Percentiles rank a stretch among this genome's conserved stretches.
Conservation (phyloP, 92 coral and sea anemone genomes). For the Epizoanthus fatuus region DNA sequence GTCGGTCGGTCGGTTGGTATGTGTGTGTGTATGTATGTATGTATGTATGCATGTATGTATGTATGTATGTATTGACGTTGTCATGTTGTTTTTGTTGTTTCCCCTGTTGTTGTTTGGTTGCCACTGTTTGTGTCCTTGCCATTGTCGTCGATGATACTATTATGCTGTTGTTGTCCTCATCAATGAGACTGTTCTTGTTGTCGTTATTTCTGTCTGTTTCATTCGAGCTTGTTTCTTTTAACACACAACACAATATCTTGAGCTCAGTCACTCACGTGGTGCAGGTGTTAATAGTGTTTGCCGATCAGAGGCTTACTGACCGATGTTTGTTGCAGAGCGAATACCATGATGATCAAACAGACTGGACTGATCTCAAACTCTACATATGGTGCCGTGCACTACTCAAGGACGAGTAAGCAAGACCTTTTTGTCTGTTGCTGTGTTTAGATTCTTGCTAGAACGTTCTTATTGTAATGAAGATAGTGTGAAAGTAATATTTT, state of each 20-base stretch:
- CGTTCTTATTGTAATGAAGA: not conserved
- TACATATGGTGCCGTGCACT: constrained; percentile 94
- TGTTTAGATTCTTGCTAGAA: not conserved
- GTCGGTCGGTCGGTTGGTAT: too few species aligned
- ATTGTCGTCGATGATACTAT: not conserved
- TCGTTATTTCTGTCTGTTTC: not conserved
- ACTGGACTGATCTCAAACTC: constrained; percentile 68
- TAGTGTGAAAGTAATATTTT: too few species aligned
- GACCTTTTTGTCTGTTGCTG: not conserved
- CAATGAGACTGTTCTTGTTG: not conserved
- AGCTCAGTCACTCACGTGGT: too few species aligned
- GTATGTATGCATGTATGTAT: too few species aligned
- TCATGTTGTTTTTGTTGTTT: not conserved
- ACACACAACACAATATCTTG: too few species aligned
- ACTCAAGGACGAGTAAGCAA: constrained; percentile 92
- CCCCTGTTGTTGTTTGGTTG: not conserved
- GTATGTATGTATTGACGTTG: too few species aligned
- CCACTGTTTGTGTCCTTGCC: not conserved
- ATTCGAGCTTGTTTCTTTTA: not conserved
- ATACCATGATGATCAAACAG: constrained; percentile 61
- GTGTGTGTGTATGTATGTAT: not conserved
- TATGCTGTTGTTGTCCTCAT: not conserved
- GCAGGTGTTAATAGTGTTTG: not conserved
- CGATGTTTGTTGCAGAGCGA: constrained; percentile 62
- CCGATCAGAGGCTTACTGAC: not conserved